Conservation (phyloP, 2,113 vertebrate species). For the Pseudolaguvia tuberculata region DNA sequence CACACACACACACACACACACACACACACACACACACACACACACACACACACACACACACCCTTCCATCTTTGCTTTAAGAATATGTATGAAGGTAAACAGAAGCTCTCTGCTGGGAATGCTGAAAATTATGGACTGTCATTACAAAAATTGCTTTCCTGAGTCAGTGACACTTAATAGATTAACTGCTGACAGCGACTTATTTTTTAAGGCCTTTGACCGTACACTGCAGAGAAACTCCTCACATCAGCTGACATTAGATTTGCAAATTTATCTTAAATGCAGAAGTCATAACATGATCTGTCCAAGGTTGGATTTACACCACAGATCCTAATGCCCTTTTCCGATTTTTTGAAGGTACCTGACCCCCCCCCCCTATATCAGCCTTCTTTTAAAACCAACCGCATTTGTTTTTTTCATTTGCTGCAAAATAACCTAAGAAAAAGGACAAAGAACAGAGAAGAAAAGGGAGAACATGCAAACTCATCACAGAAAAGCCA, state of each 20-base stretch:
- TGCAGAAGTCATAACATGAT: background rate
- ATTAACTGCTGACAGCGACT: background rate
- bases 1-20: too few species aligned
- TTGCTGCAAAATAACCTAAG: too few species aligned
- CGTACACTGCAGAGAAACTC: background rate
- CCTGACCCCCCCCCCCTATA: too few species aligned
- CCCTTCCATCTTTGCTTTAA: background rate
- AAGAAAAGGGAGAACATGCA: too few species aligned
- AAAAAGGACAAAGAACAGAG: too few species aligned
- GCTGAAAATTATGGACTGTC: constrained; percentile 11
- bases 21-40: too few species aligned
- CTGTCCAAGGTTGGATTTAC: background rate
- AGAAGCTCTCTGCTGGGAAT: background rate
- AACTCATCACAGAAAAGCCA: too few species aligned
- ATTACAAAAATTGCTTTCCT: constrained; percentile 12
- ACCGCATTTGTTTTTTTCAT: too few species aligned
- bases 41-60: too few species aligned
- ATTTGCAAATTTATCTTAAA: background rate
- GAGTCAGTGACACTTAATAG: constrained; percentile 7
- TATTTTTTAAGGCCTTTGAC: background rate
- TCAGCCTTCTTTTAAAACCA: too few species aligned
- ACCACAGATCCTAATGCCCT: too few species aligned
- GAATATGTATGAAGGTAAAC: background rate
- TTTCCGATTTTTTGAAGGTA: too few species aligned
- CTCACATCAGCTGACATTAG: background rate